phyloP scores from a whole-genome alignment of 2,113 vertebrate species.

The Grammatotria lemairii region DNA sequence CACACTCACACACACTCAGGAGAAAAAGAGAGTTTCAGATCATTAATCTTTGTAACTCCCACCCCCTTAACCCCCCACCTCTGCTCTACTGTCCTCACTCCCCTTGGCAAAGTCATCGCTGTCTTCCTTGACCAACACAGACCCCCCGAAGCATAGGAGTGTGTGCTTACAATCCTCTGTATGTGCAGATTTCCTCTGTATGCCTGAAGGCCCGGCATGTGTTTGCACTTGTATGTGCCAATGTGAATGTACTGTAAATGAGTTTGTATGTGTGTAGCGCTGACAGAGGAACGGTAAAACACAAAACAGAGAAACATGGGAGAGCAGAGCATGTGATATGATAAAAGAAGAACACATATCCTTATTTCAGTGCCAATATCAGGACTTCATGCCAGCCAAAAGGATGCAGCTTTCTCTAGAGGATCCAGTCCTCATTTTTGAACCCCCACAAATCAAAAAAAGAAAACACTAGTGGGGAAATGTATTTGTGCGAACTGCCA shows the following conservation, averaged over 20 bases:
- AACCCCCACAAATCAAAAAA: background rate
- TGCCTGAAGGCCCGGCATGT: background rate
- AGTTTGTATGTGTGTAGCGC: background rate
- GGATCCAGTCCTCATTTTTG: background rate
- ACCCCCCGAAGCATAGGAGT: background rate
- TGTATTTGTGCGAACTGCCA: background rate
- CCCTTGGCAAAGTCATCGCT: constrained; percentile 65
- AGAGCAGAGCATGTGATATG: background rate
- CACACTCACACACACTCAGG: background rate
- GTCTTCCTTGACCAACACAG: constrained; percentile 46
- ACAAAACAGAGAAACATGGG: background rate
- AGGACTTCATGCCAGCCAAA: background rate
- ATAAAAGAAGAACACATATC: background rate
- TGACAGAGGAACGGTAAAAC: background rate
- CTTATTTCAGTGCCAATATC: constrained; percentile 24
- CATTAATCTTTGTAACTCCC: constrained; percentile 56
- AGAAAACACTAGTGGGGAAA: background rate
- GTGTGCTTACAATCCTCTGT: background rate
- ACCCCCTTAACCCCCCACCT: constrained; percentile 7
- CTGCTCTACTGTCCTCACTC: constrained; percentile 21
- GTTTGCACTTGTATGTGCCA: background rate
- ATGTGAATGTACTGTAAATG: background rate
- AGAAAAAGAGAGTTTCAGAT: constrained; percentile 43
- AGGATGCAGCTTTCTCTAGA: background rate
- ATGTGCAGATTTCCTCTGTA: background rate